Evolutionary conservation across 2,797 vertebrate genomes (phyloP), one percentile per base, ranked within the genome.

Genomic region (Delichon dasypus): DNA sequence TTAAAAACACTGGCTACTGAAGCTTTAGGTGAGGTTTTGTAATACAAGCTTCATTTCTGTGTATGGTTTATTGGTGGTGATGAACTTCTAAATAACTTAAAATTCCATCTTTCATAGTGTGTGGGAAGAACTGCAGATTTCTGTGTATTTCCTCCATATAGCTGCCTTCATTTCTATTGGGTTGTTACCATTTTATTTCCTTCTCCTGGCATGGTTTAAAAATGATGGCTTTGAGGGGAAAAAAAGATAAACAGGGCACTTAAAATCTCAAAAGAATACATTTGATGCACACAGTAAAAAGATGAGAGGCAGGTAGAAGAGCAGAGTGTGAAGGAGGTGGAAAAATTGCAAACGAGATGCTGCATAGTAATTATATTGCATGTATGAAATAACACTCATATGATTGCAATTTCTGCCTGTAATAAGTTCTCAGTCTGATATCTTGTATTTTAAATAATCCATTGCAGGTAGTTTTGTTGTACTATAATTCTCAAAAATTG

Each of bases 181-280:
- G 42, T 53, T 36, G 42, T 84, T 70, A 45, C 34, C 21, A 8
- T 40, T 89, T 80, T 67, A 38, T 42, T 23, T 82, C 29, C 19
- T 62, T 22, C 91, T 82, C 38, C 40, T 97, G 98, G 98, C 97
- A 98, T 7, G 97, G 98, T 14, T 97, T 98, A 92, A 96, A 98
- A 75, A 95, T 98, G 66, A 89, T 98, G 27, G 97, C 98, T 16
- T 99, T 99, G 96, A 97, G 97, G 50, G 38, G 8, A 97, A 68
- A 50, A 60, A 22, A 11, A 4, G 15, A 58, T 12, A 73, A 98
- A 98, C 95, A 98, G 97, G 58, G 92, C 98, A 27, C 97, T 99
- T 42, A 98, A 97, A 62, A 98, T 95, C 90, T 9, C 95, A 95
- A 57, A 98, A 98, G 78, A 97, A 94, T 79, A 62, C 34, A 44